A percentile compares a stretch with the other conserved stretches of the same genome.
These are phyloP conservation scores for Ceratotherium simum DNA, from an alignment of 2,113 vertebrate genomes.

Conservation along the genomic window DNA sequence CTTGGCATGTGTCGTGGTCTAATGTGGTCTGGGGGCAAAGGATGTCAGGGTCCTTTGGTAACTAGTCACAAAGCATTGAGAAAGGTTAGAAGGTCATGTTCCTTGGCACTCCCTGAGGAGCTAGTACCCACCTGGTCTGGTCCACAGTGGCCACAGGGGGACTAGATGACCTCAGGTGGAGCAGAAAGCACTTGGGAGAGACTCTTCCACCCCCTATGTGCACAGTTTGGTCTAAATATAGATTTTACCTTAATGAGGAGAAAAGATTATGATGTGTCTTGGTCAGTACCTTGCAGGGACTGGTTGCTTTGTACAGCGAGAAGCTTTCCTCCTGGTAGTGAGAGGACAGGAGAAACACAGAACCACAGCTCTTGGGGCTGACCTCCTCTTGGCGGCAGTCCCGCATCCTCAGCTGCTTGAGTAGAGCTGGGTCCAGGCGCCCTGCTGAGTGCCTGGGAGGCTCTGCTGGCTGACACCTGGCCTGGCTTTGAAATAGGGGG, in stretches of 20 bases:
- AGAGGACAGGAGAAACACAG: accelerated
- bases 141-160: neutral
- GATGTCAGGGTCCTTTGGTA: neutral
- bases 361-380: too few species aligned
- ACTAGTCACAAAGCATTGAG: neutral
- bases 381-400: neutral
- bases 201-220: accelerated
- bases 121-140: neutral
- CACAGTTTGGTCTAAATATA: neutral
- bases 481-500: neutral
- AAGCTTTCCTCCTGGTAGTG: neutral
- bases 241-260: neutral
- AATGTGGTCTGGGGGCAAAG: neutral
- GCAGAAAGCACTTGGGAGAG: neutral
- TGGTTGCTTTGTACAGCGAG: neutral
- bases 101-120: too few species aligned
- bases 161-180: neutral
- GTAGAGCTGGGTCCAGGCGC: neutral
- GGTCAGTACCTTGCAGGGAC: neutral
- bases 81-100: neutral
- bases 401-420: neutral
- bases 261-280: neutral
- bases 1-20: neutral
- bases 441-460: neutral
- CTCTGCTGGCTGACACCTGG: neutral